Conservation (phyloP, 2,797 vertebrate species). For the Clamator glandarius region DNA sequence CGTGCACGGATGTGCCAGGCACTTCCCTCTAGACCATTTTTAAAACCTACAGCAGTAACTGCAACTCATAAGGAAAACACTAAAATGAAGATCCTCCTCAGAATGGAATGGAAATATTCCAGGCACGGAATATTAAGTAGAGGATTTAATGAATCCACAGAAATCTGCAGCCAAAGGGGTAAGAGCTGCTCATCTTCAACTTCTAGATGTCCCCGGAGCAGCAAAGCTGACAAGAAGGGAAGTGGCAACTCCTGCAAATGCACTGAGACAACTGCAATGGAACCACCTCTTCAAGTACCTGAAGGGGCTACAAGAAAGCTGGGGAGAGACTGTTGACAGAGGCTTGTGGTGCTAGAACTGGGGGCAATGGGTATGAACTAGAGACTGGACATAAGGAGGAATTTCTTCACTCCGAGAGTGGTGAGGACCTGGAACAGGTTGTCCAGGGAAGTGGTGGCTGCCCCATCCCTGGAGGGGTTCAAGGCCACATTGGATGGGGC, state of each 20-base stretch:
- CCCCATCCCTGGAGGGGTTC: no score
- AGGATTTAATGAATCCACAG: not conserved
- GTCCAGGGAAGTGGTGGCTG: no score
- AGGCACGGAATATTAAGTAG: not conserved
- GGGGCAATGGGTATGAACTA: no score
- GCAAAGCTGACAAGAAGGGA: not conserved
- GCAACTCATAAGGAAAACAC: accelerated
- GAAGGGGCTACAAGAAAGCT: no score
- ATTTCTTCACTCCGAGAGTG: no score
- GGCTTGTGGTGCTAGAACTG: no score
- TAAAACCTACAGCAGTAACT: not conserved
- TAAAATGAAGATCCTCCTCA: not conserved
- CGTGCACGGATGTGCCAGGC: no score
- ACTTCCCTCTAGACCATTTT: not conserved
- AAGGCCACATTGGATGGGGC: no score
- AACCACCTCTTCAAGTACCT: no score
- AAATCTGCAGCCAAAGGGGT: accelerated
- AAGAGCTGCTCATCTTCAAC: not conserved
- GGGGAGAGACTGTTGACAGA: no score
- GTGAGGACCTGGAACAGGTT: no score
- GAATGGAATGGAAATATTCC: not conserved
- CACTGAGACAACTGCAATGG: not conserved
- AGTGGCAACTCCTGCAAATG: not conserved
- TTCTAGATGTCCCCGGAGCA: not conserved
- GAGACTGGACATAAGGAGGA: no score